These are phyloP conservation scores for Drosophila pandora DNA, from an alignment of 1,140 invertebrate species.

Conservation along the genomic window DNA sequence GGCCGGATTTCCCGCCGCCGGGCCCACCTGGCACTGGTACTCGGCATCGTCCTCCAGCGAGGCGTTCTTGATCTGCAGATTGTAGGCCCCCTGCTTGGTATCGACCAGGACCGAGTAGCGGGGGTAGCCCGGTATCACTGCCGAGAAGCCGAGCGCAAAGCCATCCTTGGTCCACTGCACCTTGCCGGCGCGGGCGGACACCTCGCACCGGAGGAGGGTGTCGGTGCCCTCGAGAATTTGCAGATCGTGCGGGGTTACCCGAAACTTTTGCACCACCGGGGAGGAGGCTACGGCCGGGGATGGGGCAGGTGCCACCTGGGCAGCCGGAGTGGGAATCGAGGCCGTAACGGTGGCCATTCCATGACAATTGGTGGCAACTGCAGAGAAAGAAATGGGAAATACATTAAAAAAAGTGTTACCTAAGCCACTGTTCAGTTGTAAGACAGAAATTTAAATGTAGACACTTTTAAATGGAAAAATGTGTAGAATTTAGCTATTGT, in stretches of 20 bases:
- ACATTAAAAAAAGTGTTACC: background rate
- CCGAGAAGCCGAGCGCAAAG: conserved; percentile 93
- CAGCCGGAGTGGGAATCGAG: background rate
- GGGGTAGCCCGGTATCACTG: conserved; percentile 92
- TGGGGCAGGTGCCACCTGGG: conserved; percentile 68
- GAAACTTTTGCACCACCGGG: conserved; percentile 88
- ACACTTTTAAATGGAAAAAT: too few relatives aligned
- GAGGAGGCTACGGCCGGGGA: conserved; percentile 48
- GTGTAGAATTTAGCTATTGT: background rate
- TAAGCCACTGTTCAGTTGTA: too few relatives aligned
- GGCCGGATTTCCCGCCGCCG: conserved; percentile 89
- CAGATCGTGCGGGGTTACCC: conserved; percentile 89
- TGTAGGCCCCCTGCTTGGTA: conserved; percentile 90
- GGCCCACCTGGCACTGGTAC: conserved; percentile 97
- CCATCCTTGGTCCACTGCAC: conserved; percentile 98
- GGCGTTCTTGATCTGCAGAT: conserved; percentile 92
- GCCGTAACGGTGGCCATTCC: conserved; percentile 22
- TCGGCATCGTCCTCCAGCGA: conserved; percentile 94
- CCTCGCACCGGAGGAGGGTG: conserved; percentile 92
- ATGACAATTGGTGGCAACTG: conserved; percentile 36
- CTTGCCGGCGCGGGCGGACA: conserved; percentile 91
- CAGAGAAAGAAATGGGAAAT: background rate
- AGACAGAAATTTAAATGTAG: too few relatives aligned
- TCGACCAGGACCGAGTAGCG: conserved; percentile 94
- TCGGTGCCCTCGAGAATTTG: conserved; percentile 93